Evolutionary conservation across 1,140 invertebrate species (phyloP).

Genomic region (Drosophila punjabiensis): DNA sequence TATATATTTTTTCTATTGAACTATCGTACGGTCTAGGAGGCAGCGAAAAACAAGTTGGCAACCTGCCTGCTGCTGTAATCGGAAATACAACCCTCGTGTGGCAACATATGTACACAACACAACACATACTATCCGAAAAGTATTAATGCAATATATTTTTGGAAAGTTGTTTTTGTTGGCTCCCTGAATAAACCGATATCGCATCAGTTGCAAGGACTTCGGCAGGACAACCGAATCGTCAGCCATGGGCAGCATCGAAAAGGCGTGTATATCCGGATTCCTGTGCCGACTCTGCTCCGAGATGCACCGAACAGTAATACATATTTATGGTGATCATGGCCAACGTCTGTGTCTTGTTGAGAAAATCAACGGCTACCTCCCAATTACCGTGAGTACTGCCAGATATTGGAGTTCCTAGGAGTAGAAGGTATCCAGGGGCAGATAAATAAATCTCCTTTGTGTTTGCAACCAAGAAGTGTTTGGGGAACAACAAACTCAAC

Average conservation of each 20-base stretch:
- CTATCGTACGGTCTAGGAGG: slow-evolving; percentile 12
- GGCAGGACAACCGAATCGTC: background rate
- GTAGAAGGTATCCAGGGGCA: background rate
- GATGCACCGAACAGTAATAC: slow-evolving; percentile 92
- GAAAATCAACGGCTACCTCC: slow-evolving; percentile 91
- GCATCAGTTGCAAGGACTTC: slow-evolving; percentile 4
- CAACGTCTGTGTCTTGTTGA: slow-evolving; percentile 89
- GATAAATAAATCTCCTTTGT: background rate
- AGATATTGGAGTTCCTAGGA: background rate
- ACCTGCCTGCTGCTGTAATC: slow-evolving; percentile 35
- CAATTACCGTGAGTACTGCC: slow-evolving; percentile 88
- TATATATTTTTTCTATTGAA: background rate
- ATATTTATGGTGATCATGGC: slow-evolving; percentile 92
- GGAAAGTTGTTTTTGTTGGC: slow-evolving; percentile 41
- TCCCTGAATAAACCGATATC: slow-evolving; percentile 9
- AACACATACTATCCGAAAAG: slow-evolving; percentile 37
- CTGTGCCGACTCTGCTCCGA: slow-evolving; percentile 92
- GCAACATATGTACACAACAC: slow-evolving; percentile 48
- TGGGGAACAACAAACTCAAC: slow-evolving; percentile 1
- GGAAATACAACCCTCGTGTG: slow-evolving; percentile 37
- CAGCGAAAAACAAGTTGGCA: slow-evolving; percentile 33
- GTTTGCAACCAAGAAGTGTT: too few species aligned
- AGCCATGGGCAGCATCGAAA: slow-evolving; percentile 91
- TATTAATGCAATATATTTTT: slow-evolving; percentile 47
- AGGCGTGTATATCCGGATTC: slow-evolving; percentile 91